Base-by-base conservation (phyloP, 2,797 vertebrate genomes). In the Octomys mimax region DNA sequence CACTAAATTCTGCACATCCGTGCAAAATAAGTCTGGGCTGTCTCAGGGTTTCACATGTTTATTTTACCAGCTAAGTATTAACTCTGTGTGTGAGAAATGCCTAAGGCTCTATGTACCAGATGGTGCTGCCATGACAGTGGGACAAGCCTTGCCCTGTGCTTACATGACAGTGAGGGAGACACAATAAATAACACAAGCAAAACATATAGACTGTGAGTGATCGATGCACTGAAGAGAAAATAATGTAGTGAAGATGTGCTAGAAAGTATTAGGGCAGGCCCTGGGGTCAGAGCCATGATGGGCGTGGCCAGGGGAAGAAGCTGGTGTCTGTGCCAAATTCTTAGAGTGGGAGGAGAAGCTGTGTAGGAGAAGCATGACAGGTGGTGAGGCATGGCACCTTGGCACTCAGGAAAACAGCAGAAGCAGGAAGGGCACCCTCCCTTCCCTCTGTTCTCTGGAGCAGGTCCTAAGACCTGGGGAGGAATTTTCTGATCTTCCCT, bases 1-100 rank as follows among this genome's bases (percentile, higher is more conserved):
- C 57, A 95, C 88, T 83, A 95, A 78, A 92, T 91, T 92, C 86
- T 91, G 80, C 83, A 62, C 1, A 1, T 79, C 81, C 28, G 31
- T 92, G 71, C 9, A 88, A 77, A 92, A 6, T 11, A 49, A 95
- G 31, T 21, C 52, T 64, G 75, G 75, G 36, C 42, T 61, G 10
- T 61, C 81, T 75, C 64, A 59, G 92, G 62, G 9, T 75, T 89
- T 68, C 19, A 31, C 85, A 84, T 39, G 39, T 94, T 96, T 36
- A 57, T 87, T 64, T 82, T 28, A 49, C 28, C 82, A 57, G 4
- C 22, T 42, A 75, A 91, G 61, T 57, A 31, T 2, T 10, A 42
- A 42, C 89, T 84, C 90, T 36, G 14, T 1, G 1, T 46, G 84
- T 52, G 68, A 87, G 84, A 91, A 31, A 91, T 82, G n/a, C 68